Evolutionary conservation across 2,113 vertebrate genomes (phyloP).

Genomic region (Catharus fuscescens): DNA sequence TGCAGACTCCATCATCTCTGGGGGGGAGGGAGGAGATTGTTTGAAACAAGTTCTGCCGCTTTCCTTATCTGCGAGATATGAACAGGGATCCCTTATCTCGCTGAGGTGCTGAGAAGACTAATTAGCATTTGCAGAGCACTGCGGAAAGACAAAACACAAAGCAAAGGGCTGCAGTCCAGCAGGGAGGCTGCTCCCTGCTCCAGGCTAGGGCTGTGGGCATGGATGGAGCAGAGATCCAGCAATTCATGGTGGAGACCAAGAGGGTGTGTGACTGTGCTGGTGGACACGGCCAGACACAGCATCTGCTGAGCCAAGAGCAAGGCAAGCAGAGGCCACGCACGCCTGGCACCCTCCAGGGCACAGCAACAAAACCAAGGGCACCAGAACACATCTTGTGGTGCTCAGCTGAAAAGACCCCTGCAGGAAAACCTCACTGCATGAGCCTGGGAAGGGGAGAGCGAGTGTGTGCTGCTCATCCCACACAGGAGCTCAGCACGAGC

Average conservation of each 20-base stretch:
- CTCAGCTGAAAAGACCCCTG: neutral
- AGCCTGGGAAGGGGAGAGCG: neutral
- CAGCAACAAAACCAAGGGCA: neutral
- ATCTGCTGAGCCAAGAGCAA: neutral
- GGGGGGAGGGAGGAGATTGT: neutral
- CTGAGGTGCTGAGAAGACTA: conserved; percentile 34
- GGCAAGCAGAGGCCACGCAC: neutral
- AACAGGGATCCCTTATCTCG: conserved; percentile 26
- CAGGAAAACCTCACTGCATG: neutral
- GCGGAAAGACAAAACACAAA: conserved; percentile 12
- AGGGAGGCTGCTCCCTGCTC: neutral
- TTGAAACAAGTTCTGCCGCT: conserved; percentile 53
- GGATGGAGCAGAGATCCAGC: neutral
- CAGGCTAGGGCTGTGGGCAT: neutral
- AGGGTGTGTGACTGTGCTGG: neutral
- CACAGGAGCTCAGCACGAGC: neutral
- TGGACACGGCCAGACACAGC: neutral
- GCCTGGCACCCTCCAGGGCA: neutral
- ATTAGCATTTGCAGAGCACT: conserved; percentile 53
- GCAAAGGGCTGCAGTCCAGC: neutral
- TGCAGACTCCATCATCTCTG: neutral
- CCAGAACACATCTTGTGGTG: neutral
- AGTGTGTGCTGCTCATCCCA: neutral
- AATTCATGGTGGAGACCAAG: neutral
- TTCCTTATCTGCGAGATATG: conserved; percentile 47